Base-by-base conservation (phyloP, 2,888 invertebrate genomes). In the Drosophila planitibia region DNA sequence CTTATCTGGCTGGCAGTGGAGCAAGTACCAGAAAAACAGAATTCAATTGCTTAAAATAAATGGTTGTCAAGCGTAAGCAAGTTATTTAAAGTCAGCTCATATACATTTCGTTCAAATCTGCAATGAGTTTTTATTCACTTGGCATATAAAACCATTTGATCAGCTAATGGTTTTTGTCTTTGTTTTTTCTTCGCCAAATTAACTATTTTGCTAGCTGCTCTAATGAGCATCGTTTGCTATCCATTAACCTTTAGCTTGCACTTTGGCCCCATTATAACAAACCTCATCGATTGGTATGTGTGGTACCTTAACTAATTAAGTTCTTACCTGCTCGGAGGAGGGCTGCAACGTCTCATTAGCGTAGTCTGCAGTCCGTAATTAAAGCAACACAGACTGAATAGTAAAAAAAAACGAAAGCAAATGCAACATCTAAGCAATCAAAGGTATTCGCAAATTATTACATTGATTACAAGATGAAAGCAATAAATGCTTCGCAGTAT, bases 171-270 rank as follows among this genome's bases (percentile, higher is more conserved):
- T 6, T 41, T 35, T 60, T 55, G 6, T 9, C 32, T 28, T 51
- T 55, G 25, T 16, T 47, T 47, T 14, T n/a, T 39, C 9, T 16
- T 39, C 19, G 22, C 57, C 12, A 44, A 30, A 64, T 61, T 49
- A 61, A 52, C 47, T 64, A 37, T 53, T 70, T 59, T 28, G 19
- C 30, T 63, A 12, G 35, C 55, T 49, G 74, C 22, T 59, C 55
- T 84, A 83, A 83, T 79, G 82, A 70, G 57, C 64, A 59, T 41
- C 74, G 73, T 75, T 83, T 51, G 79, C 63, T 61, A 69, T 69
- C 74, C 81, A 85, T 85, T 85, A 85, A 76, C 85, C 81, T 83
- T 74, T 76, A 47, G 83, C 81, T 57, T 72, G 70, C 62, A 69
- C 64, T 74, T 73, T 70, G 66, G 79, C 58, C 65, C 70, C 88